Base-by-base conservation (phyloP, 1,140 invertebrate species). In the Monomorium pharaonis region DNA sequence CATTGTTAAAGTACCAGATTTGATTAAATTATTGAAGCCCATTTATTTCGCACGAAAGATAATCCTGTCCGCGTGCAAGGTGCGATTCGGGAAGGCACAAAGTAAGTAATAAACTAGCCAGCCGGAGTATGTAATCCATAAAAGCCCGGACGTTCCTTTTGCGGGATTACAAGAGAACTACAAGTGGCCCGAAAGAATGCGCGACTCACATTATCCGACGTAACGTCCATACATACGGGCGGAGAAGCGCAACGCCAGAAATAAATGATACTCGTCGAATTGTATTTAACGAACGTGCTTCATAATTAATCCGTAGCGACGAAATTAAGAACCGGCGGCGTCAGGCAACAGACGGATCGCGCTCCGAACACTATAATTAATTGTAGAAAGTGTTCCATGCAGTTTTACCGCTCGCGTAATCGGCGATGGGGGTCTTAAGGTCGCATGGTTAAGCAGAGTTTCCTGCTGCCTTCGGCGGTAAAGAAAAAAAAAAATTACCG, bases 261-360 rank as follows among this genome's bases (percentile, higher is more conserved):
- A 90, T 81, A 90, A 88, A 90, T 85, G 85, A 88, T 60, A 65
- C 72, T 67, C 51, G 56, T 84, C 76, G 69, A 75, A 70, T 85
- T n/a, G n/a, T n/a, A 84, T 86, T 86, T 90, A 37, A 80, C 76
- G 83, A 27, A 42, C 67, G 70, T 27, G 69, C 65, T 86, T 83
- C 83, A 56, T 77, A 83, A 89, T 89, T 87, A 85, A 89, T 89
- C 72, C n/a, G n/a, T n/a, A 86, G 76, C 56, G 84, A 89, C 84
- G 84, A 89, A 89, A 88, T 77, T 86, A 88, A 70, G 70, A 63
- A 76, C 63, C 87, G 81, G 60, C 67, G 65, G 2, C 16, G 6
- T 42, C 27, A 51, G 86, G 24, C 27, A 54, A 76, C 49, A 58
- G 16, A 62, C 27, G 10, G n/a, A 42, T 69, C 60, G 63, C 60